phyloP scores from a whole-genome alignment of 2,797 vertebrate genomes.

The Acipenser ruthenus region DNA sequence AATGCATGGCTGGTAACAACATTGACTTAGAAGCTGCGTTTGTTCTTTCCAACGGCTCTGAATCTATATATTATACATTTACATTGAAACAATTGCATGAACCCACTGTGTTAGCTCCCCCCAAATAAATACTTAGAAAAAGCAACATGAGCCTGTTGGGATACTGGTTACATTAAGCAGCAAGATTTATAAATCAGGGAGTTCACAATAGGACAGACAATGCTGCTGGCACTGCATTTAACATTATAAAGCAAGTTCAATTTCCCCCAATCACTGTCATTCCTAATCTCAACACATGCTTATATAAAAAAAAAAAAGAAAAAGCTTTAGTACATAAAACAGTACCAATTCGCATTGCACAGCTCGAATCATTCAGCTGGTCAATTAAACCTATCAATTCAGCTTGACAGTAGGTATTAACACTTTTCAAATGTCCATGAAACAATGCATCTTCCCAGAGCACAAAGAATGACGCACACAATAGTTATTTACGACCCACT shows the following conservation, averaged over 20 bases:
- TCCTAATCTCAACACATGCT: not conserved
- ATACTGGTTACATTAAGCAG: not conserved
- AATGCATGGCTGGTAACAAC: too few species aligned
- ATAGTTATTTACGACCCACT: constrained; percentile 76
- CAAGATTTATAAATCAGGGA: not conserved
- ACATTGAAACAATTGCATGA: too few species aligned
- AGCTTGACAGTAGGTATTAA: constrained; percentile 8
- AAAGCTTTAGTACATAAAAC: not conserved
- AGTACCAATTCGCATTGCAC: not conserved
- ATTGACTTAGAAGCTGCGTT: too few species aligned
- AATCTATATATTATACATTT: too few species aligned
- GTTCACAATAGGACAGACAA: constrained; percentile 1
- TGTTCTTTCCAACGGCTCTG: too few species aligned
- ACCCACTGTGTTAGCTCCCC: too few species aligned
- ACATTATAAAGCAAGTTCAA: constrained; percentile 2
- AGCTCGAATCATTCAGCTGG: constrained; percentile 1
- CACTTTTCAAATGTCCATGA: fast-evolving
- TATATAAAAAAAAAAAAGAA: not conserved
- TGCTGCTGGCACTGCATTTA: not conserved
- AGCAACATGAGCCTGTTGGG: too few species aligned
- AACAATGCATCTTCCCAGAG: constrained; percentile 20
- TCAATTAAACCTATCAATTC: constrained; percentile 18
- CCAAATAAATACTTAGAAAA: too few species aligned
- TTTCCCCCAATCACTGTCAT: not conserved
- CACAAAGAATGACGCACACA: constrained; percentile 48